Evolutionary conservation across 1,140 invertebrate species (phyloP), one percentile per base, ranked within the genome.

Genomic region (Bacillus rossius): DNA sequence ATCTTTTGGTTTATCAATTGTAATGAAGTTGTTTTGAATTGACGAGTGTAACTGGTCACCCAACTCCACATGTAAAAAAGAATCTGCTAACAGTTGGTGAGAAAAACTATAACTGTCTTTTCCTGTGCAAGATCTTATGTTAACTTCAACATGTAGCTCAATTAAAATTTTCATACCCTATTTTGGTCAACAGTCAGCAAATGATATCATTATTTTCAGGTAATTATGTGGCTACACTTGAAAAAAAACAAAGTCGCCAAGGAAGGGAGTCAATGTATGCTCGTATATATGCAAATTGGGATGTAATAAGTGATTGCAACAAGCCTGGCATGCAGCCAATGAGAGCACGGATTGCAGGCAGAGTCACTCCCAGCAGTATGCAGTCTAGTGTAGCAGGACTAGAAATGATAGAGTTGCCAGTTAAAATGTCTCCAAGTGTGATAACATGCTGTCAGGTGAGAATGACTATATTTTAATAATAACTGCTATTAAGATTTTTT

Each of bases 391-490:
- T 55, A 73, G 60, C 40, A 57, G 63, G 53, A 59, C 68, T 86
- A 34, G 84, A 86, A 66, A 86, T 87, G 83, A 83, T 87, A 57
- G 85, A 87, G 63, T 69, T 87, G 19, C 85, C 84, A 1, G 66
- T 85, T 0, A 79, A 74, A 37, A 64, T 68, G 65, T 63, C 79
- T 42, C 82, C 83, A 0, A 76, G 77, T n/a, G 70, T 69, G 38
- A 79, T 87, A 23, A 77, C 80, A 8, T 83, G 81, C 58, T 87
- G 84, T 60, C 82, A 84, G 67, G 77, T 78, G 54, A 75, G 25
- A 53, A 45, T 42, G 59, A 34, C 50, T 7, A 34, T 10, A 34
- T 34, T 34, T 34, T 34, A 34, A 34, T 7, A 34, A 7, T 34
- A 34, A 10, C 29, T 34, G 29, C 29, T 34, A 10, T 34, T 34